Conservation (phyloP, 2,797 vertebrate genomes). For the Arctocebus calabarensis region DNA sequence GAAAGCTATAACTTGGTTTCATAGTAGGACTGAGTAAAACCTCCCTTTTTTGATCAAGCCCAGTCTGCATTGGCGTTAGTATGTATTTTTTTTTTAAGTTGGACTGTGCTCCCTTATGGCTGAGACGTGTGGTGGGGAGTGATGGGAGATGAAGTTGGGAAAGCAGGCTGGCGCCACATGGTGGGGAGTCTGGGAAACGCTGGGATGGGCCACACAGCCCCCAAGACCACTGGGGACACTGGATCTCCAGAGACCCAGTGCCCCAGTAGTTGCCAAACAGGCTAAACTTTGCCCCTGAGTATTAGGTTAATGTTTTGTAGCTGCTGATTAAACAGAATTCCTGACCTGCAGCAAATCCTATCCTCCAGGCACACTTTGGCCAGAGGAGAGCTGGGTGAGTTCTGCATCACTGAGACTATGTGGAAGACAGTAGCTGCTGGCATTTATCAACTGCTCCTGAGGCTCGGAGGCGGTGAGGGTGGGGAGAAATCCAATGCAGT, state of each 20-base stretch:
- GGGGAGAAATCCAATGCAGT: background rate
- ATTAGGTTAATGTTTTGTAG: constrained; percentile 74
- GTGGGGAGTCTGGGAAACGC: background rate
- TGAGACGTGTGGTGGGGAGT: background rate
- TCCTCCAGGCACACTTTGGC: constrained; percentile 45
- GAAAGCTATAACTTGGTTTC: no score
- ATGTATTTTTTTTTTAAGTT: constrained; percentile 30
- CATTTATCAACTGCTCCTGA: background rate
- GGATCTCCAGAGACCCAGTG: background rate
- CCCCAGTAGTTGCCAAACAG: constrained; percentile 15
- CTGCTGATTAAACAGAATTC: constrained; percentile 83
- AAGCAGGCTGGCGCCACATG: background rate
- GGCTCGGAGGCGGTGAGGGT: background rate
- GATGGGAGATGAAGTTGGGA: background rate
- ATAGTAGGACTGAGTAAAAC: no score
- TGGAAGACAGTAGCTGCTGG: constrained; percentile 43
- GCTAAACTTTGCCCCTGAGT: constrained; percentile 76
- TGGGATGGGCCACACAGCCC: background rate
- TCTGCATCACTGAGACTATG: constrained; percentile 53
- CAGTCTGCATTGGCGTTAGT: background rate
- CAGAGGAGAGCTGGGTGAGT: constrained; percentile 62
- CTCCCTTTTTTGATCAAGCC: constrained; percentile 19
- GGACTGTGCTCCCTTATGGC: constrained; percentile 11
- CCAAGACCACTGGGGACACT: background rate
- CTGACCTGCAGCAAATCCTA: constrained; percentile 80